phyloP scores from a whole-genome alignment of 2,113 vertebrate species.

The Mobula hypostoma region DNA sequence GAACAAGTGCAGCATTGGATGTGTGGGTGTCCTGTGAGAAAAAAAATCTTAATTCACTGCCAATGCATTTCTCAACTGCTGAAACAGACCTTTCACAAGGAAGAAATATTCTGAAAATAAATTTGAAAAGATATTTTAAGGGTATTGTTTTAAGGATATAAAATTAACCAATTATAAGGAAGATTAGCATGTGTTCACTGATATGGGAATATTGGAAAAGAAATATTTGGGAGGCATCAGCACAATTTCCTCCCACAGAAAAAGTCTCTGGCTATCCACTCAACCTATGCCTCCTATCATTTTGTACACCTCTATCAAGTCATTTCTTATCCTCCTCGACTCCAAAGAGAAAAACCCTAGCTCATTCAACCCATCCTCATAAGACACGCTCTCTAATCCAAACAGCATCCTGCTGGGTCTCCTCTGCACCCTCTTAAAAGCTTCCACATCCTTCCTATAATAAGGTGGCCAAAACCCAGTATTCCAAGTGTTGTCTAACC shows the following conservation, averaged over 20 bases:
- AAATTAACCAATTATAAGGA: not conserved
- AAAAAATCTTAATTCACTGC: not conserved
- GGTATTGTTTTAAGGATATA: not conserved
- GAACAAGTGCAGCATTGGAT: not conserved
- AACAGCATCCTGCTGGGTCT: no score
- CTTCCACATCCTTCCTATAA: no score
- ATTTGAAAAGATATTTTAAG: not conserved
- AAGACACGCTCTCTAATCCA: no score
- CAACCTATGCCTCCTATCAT: no score
- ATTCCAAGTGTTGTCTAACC: no score
- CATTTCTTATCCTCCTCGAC: no score
- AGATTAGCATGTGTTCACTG: not conserved
- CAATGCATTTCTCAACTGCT: not conserved
- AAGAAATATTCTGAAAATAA: not conserved
- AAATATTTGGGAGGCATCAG: not conserved
- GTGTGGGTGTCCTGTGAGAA: not conserved
- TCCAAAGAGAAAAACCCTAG: no score
- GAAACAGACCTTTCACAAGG: not conserved
- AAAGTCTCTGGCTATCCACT: no score
- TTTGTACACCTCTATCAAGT: no score
- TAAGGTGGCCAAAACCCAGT: no score
- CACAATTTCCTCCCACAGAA: not conserved
- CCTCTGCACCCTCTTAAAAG: no score
- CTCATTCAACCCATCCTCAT: no score
- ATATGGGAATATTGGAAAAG: not conserved